These are phyloP conservation scores for Drosophila acutilabella DNA, from an alignment of 2,888 invertebrate genomes.

Conservation along the genomic window DNA sequence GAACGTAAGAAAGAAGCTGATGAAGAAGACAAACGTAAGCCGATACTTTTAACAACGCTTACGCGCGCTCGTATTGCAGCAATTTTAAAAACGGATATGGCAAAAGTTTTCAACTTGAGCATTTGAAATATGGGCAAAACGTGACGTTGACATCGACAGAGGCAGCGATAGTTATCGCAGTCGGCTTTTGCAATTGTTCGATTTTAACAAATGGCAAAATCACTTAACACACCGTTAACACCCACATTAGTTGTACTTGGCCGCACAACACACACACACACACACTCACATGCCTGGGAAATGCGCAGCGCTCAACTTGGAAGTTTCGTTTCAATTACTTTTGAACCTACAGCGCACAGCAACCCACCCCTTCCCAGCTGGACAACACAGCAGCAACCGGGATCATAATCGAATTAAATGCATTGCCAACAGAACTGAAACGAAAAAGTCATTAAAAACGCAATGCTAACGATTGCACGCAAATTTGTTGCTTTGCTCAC, in stretches of 20 bases:
- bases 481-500: constrained; percentile 71
- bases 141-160: constrained; percentile 72
- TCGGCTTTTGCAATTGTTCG: constrained; percentile 62
- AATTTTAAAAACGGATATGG: constrained; percentile 70
- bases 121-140: constrained; percentile 80
- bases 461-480: constrained; percentile 74
- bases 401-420: constrained; percentile 81
- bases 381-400: constrained; percentile 15
- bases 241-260: constrained; percentile 80
- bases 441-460: constrained; percentile 76
- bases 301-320: constrained; percentile 55
- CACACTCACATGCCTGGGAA: constrained; percentile 45
- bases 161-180: constrained; percentile 73
- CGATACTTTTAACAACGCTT: constrained; percentile 52
- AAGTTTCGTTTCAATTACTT: constrained; percentile 75
- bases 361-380: constrained; percentile 1
- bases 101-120: constrained; percentile 41
- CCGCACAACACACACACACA: constrained; percentile 54
- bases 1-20: background rate
- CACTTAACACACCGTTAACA: constrained; percentile 82
- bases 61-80: constrained; percentile 22
- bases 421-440: constrained; percentile 50
- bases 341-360: constrained; percentile 36
- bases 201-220: constrained; percentile 72
- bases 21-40: constrained; percentile 35